Evolutionary conservation across 2,113 vertebrate species (phyloP), one percentile per base, ranked within the genome.

Genomic region (Grantiella picta): DNA sequence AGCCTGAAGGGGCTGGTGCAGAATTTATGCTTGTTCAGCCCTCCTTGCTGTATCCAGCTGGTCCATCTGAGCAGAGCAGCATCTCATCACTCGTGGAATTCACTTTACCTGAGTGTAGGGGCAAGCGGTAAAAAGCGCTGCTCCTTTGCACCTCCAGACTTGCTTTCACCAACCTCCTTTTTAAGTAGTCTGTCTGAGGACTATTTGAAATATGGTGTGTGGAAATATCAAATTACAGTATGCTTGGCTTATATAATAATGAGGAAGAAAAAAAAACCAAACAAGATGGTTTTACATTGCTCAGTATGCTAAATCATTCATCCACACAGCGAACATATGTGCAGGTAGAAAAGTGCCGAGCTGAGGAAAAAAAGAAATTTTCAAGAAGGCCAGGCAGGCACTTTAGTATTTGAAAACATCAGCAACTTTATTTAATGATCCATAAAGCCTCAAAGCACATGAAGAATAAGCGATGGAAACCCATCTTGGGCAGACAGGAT

Each of bases 381-480:
- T 93, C 82, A 73, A 63, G 91, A 70, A 91, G 78, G 73, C 77
- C 72, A 86, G 76, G 42, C 91, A 96, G 94, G 86, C 90, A 94
- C 63, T 90, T 93, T n/a, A 87, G 52, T 77, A 31, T 94, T 76
- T 90, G 70, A 88, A 76, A 95, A 85, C 70, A 94, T 73, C 93
- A 96, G 95, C 96, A 96, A 23, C 66, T 97, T 93, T 86, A 63
- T 83, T 49, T 86, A 88, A 94, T 86, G 71, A 91, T 66, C 86
- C 78, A 40, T 65, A 78, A 94, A 94, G 57, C 84, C 63, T 79
- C 36, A 24, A 24, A 95, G 86, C 63, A 44, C 64, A 23, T 0
- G 5, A 19, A 47, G 73, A 68, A 27, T 70, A 53, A 44, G 77
- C 91, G 59, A 63, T 76, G 6, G 24, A 89, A 94, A 36, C 49